Conservation (phyloP, 2,797 vertebrate species). For the Danio tinwini region DNA sequence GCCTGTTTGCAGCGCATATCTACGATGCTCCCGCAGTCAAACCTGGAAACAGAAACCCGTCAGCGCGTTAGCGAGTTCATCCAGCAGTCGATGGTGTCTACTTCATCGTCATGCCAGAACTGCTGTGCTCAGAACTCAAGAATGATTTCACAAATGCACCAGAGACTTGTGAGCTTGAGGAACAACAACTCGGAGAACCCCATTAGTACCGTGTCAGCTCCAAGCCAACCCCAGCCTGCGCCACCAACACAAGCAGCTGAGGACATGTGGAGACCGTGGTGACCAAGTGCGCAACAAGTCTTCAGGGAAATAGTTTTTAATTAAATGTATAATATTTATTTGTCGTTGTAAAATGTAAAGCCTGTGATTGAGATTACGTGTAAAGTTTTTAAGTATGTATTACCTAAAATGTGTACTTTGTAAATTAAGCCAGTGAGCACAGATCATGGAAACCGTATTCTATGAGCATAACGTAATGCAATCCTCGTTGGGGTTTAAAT, state of each 20-base stretch:
- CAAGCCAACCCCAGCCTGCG: constrained; percentile 9
- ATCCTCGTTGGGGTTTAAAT: constrained; percentile 83
- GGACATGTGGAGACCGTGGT: constrained; percentile 67
- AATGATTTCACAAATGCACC: constrained; percentile 65
- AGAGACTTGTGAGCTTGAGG: constrained; percentile 38
- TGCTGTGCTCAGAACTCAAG: constrained; percentile 66
- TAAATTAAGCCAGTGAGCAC: constrained; percentile 63
- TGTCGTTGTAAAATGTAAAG: constrained; percentile 35
- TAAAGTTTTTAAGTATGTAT: constrained; percentile 55
- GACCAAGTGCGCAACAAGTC: constrained; percentile 41
- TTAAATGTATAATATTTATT: constrained; percentile 57
- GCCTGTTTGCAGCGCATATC: constrained; percentile 83
- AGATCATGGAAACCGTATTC: constrained; percentile 69
- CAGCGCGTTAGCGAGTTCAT: constrained; percentile 77
- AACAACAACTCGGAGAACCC: constrained; percentile 27
- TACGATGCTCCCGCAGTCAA: constrained; percentile 74
- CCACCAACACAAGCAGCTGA: constrained; percentile 14
- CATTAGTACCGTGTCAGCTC: background rate
- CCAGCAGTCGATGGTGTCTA: constrained; percentile 67
- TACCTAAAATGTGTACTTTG: constrained; percentile 55
- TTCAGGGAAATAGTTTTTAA: constrained; percentile 21
- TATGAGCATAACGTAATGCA: constrained; percentile 71
- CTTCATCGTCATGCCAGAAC: constrained; percentile 68
- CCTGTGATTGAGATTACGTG: constrained; percentile 34
- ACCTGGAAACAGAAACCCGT: constrained; percentile 73